Percentiles rank a stretch among this genome's conserved stretches.
Conservation (phyloP, 2,113 vertebrate species). For the Leptobrachium leishanense region DNA sequence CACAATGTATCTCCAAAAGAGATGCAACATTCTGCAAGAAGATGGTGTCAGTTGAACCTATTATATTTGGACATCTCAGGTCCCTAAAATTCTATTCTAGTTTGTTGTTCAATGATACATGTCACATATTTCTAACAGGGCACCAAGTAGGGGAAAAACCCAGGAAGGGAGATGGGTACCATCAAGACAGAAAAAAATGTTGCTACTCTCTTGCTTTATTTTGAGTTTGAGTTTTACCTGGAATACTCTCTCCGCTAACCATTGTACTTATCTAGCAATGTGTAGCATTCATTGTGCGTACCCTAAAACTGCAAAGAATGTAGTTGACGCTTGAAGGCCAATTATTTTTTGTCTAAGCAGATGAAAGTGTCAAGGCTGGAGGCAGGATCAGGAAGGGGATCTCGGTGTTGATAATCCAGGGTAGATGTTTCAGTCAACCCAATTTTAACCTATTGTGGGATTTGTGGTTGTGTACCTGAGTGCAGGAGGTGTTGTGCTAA, state of each 20-base stretch:
- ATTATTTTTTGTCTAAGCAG: neutral
- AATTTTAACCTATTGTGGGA: conserved; percentile 48
- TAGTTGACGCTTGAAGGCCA: neutral
- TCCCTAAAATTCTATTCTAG: too few relatives aligned
- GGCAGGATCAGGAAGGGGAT: conserved; percentile 6
- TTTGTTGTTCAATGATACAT: neutral
- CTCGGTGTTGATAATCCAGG: conserved; percentile 16
- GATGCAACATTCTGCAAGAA: too few relatives aligned
- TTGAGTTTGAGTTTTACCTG: neutral
- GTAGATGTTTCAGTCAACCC: conserved; percentile 41
- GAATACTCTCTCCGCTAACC: neutral
- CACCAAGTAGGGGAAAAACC: neutral
- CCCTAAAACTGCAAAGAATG: neutral
- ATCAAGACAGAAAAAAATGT: neutral
- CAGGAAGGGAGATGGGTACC: neutral
- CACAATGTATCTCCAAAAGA: too few relatives aligned
- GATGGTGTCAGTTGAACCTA: too few relatives aligned
- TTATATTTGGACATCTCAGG: too few relatives aligned
- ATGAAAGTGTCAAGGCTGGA: neutral
- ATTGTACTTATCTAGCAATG: neutral
- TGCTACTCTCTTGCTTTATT: neutral
- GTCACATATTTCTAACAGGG: neutral
- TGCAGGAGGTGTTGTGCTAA: conserved; percentile 45
- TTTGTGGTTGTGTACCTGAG: conserved; percentile 47
- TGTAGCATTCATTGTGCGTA: neutral